These are phyloP conservation scores for Megaustenia siamemsis DNA, from an alignment of 2,888 invertebrate genomes.

Conservation along the genomic window DNA sequence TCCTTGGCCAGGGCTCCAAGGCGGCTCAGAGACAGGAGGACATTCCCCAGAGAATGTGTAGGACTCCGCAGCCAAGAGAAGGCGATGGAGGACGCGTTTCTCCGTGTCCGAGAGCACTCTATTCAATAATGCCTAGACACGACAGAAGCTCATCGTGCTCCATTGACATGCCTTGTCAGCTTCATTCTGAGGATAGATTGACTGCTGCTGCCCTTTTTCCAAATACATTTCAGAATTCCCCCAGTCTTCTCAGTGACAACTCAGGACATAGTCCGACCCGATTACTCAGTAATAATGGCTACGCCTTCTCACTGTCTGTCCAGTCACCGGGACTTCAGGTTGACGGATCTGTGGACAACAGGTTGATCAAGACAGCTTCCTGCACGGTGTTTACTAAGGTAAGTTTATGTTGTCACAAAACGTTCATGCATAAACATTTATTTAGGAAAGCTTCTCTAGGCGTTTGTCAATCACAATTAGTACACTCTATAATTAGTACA, in stretches of 20 bases:
- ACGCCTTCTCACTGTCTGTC: conserved; percentile 26
- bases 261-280: not conserved
- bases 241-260: not conserved
- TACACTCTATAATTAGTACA: no score
- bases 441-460: no score
- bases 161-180: not conserved
- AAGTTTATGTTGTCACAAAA: conserved; percentile 14
- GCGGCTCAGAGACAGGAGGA: conserved; percentile 38
- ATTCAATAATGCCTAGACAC: not conserved
- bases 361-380: not conserved
- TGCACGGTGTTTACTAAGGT: conserved; percentile 30
- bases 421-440: no score
- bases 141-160: not conserved
- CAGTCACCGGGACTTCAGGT: conserved; percentile 2
- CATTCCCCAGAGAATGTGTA: conserved; percentile 50
- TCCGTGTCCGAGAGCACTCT: not conserved
- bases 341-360: not conserved
- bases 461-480: no score
- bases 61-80: conserved; percentile 50
- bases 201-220: not conserved
- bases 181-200: conserved; percentile 3
- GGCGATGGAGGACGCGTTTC: not conserved
- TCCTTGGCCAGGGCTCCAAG: conserved; percentile 41
- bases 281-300: not conserved
- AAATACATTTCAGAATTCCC: conserved; percentile 1